Base-by-base conservation (phyloP, 2,797 vertebrate genomes). In the Synanceia verrucosa region DNA sequence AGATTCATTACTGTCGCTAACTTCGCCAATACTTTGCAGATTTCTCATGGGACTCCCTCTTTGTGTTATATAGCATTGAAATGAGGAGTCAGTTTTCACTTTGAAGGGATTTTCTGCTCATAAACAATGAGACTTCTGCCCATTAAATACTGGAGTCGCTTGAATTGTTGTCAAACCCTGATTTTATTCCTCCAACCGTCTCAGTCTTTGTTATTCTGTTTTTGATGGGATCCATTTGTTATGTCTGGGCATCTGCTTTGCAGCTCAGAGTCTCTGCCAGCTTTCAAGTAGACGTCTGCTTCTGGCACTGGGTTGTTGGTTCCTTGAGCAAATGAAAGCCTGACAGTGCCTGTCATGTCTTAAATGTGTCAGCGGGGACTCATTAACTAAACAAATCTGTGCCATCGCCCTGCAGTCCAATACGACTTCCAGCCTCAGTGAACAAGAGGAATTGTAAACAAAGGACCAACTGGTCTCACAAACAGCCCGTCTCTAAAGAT, bases 351-450 rank as follows among this genome's bases (percentile, higher is more conserved):
- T 86, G 88, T 90, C 89, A 88, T 84, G 78, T 86, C 83, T 86
- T 89, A 86, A 90, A 89, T 71, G 86, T 90, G 88, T 91, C 90
- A 90, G 82, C 46, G 3, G 91, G 88, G 92, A 92, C 90, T 92
- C 89, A 92, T 94, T 93, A 94, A 87, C 73, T 61, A 87, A 91
- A 91, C 88, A 90, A 91, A 89, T 86, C 83, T 88, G 82, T 86
- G 83, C 85, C 83, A 79, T 82, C 59, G 56, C 61, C 84, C 78
- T 16, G 6, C 69, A 78, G 84, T 81, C 76, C 84, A 79, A 71
- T 67, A 78, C 62, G 74, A 81, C 58, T 68, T 83, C 65, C 74
- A 88, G 78, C 65, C 67, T 75, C 70, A 66, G 73, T 41, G 70
- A 86, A 70, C 6, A 16, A 79, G 71, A 78, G 46, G 60, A 77